Base-by-base conservation (phyloP, 2,797 vertebrate genomes). In the Phyllotis vaccarum region DNA sequence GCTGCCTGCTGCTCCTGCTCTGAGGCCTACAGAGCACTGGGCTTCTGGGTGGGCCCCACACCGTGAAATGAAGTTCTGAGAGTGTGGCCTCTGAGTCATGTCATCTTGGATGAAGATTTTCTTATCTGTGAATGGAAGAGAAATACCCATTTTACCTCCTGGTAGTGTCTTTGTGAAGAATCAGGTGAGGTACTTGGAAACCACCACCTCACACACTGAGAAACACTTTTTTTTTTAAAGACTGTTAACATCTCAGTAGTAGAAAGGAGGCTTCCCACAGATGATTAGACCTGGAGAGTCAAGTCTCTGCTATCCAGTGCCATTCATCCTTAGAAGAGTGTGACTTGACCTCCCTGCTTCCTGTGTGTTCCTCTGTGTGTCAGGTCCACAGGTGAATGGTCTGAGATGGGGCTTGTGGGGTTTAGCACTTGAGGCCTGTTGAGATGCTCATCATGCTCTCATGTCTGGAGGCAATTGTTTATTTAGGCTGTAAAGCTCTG, bases 131-230 rank as follows among this genome's bases (percentile, higher is more conserved):
- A 54, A 27, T 93, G 17, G 49, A 94, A 22, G 40, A 56, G 43
- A 86, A 49, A 29, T 86, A 70, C 0, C 43, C 49, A 14, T 85
- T 86, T 96, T 95, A 60, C 66, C 54, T 87, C 9, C 56, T 49
- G n/a, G 12, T 89, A 60, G 78, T 29, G 22, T 83, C 40, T 24
- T 81, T 90, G 21, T 56, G 64, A 96, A 95, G 80, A 83, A 76
- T 92, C 90, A 89, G 31, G 19, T 90, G 72, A 94, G 40, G 70
- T 81, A 60, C 79, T 60, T 88, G 12, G 89, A 96, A 93, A 86
- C 64, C 68, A 68, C 58, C 93, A 17, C 87, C 3, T 85, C 34
- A 54, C 56, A 93, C 13, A 0, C 37, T 86, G 70, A 82, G 60
- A 93, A 95, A 52, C 54, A 54, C 22, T 86, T 37, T 2, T 64